Evolutionary conservation across 2,888 invertebrate species (phyloP), one percentile per base, ranked within the genome.

Genomic region (Cryptus viduatorius): DNA sequence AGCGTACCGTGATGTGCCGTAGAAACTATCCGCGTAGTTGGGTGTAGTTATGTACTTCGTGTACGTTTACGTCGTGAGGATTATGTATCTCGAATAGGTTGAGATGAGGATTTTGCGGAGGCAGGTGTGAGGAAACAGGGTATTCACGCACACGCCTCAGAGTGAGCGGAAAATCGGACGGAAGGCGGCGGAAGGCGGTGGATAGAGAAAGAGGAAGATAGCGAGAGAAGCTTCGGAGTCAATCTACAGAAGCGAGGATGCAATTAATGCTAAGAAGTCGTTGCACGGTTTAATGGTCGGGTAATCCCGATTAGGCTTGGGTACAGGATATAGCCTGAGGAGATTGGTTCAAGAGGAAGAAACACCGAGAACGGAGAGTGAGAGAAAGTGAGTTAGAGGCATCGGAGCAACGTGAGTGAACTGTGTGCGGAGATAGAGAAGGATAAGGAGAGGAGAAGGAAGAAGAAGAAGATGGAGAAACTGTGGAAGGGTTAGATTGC

Each of bases 241-340:
- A 89, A 87, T 88, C 67, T 59, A n/a, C 59, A 72, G 48, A 72
- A 77, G 88, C 89, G 90, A 90, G 90, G 90, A 91, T 91, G 92
- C 92, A 92, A 92, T 92, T 92, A 92, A 92, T 92, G 92, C 90
- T 91, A 91, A 92, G 90, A 89, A 92, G 92, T 89, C 89, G 87
- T 89, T 91, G 89, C 87, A 87, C 87, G 90, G 90, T 90, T 89
- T 92, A 92, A 91, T 91, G 91, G 89, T 89, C 90, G 90, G 89
- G 89, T 91, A 88, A 91, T 90, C 90, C 90, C 88, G 84, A 83
- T 85, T 83, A 77, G 77, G 83, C 76, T 72, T 69, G 77, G 37
- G 53, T 64, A 65, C 72, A 19, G 64, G 59, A 53, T 65, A 72
- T 73, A 61, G 59, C 16, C 14, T 31, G 68, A 31, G 37, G 64